phyloP scores from a whole-genome alignment of 2,797 vertebrate genomes.

The Coreius guichenoti region DNA sequence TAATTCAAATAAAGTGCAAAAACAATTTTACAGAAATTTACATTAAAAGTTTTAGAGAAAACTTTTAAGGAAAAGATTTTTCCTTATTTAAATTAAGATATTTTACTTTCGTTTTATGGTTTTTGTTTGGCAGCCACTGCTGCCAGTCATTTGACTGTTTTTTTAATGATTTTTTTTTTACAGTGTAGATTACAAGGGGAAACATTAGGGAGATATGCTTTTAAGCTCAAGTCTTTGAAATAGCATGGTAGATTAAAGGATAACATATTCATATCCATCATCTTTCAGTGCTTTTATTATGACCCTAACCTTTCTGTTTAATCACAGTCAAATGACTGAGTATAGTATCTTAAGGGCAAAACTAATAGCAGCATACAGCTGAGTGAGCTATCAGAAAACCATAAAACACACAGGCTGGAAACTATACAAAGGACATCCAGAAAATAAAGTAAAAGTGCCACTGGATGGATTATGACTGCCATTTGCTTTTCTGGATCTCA shows the following conservation, averaged over 20 bases:
- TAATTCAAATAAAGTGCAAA: too few relatives aligned
- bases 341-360: slow-evolving; percentile 14
- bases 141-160: too few relatives aligned
- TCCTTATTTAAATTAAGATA: too few relatives aligned
- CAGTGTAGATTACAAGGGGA: not conserved
- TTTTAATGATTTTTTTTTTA: too few relatives aligned
- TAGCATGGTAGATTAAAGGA: slow-evolving; percentile 12
- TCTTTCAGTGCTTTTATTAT: not conserved
- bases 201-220: not conserved
- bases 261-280: slow-evolving; percentile 4
- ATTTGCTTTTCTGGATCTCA: not conserved
- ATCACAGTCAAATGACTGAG: slow-evolving; percentile 4
- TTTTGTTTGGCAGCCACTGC: too few relatives aligned
- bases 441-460: slow-evolving; percentile 2
- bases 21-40: too few relatives aligned
- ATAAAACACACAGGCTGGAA: not conserved
- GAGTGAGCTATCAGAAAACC: slow-evolving; percentile 5
- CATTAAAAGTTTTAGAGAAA: too few relatives aligned
- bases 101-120: too few relatives aligned
- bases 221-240: not conserved
- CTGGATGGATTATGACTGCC: not conserved
- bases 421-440: not conserved
- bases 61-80: too few relatives aligned
- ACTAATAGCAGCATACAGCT: slow-evolving; percentile 17
- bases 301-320: not conserved